phyloP scores from a whole-genome alignment of 2,113 vertebrate species.

The Bos taurus region DNA sequence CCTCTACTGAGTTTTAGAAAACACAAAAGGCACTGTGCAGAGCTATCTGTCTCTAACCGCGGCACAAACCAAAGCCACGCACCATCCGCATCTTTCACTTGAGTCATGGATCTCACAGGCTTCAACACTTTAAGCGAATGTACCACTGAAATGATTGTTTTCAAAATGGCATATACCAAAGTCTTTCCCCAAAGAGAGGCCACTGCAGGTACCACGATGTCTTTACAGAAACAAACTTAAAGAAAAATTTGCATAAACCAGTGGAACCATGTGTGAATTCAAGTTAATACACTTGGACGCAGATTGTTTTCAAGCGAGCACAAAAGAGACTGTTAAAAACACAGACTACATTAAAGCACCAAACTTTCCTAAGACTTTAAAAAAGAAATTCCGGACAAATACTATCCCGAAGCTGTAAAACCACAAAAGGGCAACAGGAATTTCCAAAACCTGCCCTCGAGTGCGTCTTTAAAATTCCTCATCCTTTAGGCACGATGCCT shows the following conservation, averaged over 20 bases:
- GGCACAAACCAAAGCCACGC: background rate
- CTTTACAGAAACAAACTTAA: background rate
- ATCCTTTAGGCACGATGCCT: background rate
- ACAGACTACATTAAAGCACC: background rate
- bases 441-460: background rate
- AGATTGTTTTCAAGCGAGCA: background rate
- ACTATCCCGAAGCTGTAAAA: background rate
- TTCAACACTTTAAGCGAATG: background rate
- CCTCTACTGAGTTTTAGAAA: background rate
- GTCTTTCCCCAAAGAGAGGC: background rate
- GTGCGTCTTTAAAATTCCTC: background rate
- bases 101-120: background rate
- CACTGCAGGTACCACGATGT: too few species aligned
- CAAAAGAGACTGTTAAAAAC: background rate
- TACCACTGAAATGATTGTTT: background rate
- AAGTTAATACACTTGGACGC: fast-evolving
- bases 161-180: background rate
- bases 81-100: background rate
- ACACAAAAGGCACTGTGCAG: too few species aligned
- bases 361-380: background rate
- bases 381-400: background rate
- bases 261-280: background rate
- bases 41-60: background rate
- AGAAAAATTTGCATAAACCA: background rate
- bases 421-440: background rate